Base-by-base conservation (phyloP, 1,140 invertebrate genomes). In the Ostrea edulis region DNA sequence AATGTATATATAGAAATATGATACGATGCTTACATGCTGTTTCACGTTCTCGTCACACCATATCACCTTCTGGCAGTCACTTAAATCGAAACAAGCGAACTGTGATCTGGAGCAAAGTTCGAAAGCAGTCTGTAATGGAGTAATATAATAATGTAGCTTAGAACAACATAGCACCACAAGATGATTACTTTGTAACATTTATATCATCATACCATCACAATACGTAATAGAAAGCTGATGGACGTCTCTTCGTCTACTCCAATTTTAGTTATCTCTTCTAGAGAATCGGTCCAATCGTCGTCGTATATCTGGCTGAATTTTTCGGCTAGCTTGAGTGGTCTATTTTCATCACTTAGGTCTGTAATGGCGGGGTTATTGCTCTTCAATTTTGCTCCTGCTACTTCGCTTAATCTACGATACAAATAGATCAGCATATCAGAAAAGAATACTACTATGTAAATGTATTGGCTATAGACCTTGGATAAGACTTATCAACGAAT, bases 261-360 rank as follows among this genome's bases (percentile, higher is more conserved):
- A 14, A 35, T 12, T 8, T 25, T 35, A 7, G 68, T 29, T 12
- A 77, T 29, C 25, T 77, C 68, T 35, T 77, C 68, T 3, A 77
- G 68, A 8, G 84, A 52, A 20, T 85, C 84, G 0, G 84, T 85
- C 77, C 71, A 85, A 62, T 88, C 54, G 54, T 88, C 85, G 52
- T 88, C 87, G 77, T 85, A 88, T 44, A 88, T n/a, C 71, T 88
- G 82, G 8, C 58, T 82, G 54, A 82, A 88, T 44, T 44, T 82
- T 54, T 88, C 84, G 7, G 84, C 65, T 35, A 88, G 29, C 44
- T 88, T 88, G 9, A 84, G 55, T 14, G 87, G 84, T 53, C 87
- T 54, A 62, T 85, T 82, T 7, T 51, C 20, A 20, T 88, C 87
- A 82, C 87, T 88, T 0, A 88, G 87, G 35, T 88, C 87, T 62